Percentiles rank a stretch among this genome's conserved stretches.
Evolutionary conservation across 2,113 vertebrate species (phyloP).

Genomic region (Lethenteron camtschaticum): DNA sequence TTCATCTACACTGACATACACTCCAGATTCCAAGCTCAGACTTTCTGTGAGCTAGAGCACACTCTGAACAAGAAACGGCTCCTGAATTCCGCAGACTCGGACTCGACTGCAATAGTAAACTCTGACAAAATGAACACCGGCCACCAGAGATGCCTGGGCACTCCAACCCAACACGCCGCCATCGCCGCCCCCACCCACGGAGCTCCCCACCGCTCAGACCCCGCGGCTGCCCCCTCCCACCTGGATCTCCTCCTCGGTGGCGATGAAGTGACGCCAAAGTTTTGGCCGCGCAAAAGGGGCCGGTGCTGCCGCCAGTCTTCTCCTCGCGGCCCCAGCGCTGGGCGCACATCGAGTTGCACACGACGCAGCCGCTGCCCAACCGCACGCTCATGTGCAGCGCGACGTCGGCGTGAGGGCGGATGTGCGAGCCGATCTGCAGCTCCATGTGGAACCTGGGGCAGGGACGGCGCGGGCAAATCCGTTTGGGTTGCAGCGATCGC

Average conservation of each 20-base stretch:
- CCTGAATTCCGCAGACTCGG: too few species aligned
- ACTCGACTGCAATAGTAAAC: too few species aligned
- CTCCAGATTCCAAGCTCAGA: too few species aligned
- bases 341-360: neutral
- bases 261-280: neutral
- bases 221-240: neutral
- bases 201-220: too few species aligned
- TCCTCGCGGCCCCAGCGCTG: slow-evolving; percentile 4
- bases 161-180: too few species aligned
- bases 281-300: slow-evolving; percentile 2
- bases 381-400: neutral
- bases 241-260: neutral
- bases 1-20: too few species aligned
- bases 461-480: neutral
- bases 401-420: neutral
- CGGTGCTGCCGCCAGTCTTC: neutral
- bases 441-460: neutral
- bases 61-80: too few species aligned
- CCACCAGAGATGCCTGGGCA: too few species aligned
- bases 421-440: slow-evolving; percentile 4
- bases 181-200: too few species aligned
- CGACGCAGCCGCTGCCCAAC: neutral
- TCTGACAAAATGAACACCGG: too few species aligned
- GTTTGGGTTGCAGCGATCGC: too few species aligned
- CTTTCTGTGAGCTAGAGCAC: too few species aligned